Percentiles rank a stretch among this genome's conserved stretches.
These are phyloP conservation scores for Lytechinus variegatus DNA, from an alignment of 35 echinoderm and acorn worm genomes.

Conservation along the genomic window DNA sequence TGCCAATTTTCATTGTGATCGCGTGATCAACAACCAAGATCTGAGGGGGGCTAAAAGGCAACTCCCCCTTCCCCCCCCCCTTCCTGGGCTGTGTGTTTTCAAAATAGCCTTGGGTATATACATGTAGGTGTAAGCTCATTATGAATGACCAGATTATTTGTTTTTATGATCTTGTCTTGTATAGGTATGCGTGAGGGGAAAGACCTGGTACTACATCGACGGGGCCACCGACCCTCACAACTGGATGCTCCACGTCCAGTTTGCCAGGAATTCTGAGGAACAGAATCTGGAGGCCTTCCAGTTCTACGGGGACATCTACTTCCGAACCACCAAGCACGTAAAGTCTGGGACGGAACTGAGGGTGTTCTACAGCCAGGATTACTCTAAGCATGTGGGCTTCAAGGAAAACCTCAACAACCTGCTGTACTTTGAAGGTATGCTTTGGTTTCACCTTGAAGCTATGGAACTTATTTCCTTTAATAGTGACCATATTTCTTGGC, in stretches of 20 bases:
- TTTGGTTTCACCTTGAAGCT: no score
- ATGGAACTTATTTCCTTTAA: no score
- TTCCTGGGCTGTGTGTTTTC: no score
- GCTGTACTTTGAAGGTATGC: not conserved
- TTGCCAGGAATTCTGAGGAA: constrained; percentile 63
- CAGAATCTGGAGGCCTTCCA: constrained; percentile 89
- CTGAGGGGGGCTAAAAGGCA: no score
- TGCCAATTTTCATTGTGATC: no score
- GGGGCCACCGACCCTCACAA: constrained; percentile 49
- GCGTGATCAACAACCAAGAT: no score
- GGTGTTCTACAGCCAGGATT: constrained; percentile 81
- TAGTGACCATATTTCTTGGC: no score
- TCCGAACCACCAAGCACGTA: constrained; percentile 69
- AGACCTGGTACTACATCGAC: constrained; percentile 40
- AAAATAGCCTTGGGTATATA: no score
- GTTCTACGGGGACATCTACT: constrained; percentile 75
- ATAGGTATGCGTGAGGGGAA: constrained; percentile 23
- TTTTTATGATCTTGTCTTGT: not conserved
- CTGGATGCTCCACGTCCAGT: constrained; percentile 89
- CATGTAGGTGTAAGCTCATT: no score
- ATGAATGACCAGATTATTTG: no score
- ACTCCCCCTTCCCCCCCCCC: no score
- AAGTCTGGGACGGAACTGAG: constrained; percentile 69
- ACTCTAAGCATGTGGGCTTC: constrained; percentile 49
- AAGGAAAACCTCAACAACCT: not conserved